phyloP scores from a whole-genome alignment of 2,797 vertebrate species.

The Anas acuta region DNA sequence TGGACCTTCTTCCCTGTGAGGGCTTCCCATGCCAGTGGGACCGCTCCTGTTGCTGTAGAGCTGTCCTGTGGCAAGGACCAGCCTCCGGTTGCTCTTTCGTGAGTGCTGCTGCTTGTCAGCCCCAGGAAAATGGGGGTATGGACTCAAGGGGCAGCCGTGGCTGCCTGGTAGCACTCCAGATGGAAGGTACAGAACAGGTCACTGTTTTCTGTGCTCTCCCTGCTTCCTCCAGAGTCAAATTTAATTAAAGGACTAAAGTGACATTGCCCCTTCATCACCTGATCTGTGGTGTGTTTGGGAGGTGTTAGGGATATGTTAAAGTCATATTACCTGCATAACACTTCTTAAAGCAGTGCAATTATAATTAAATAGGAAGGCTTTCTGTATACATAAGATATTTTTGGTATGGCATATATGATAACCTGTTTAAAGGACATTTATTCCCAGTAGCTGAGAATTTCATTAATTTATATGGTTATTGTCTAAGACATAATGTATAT shows the following conservation, averaged over 20 bases:
- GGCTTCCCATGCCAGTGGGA: rapidly evolving
- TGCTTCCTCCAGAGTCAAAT: not conserved
- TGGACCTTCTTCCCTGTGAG: not conserved
- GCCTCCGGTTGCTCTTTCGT: not conserved
- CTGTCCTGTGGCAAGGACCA: not conserved
- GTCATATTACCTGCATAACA: rapidly evolving
- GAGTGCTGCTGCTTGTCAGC: not conserved
- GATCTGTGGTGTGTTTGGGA: not conserved
- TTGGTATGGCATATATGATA: not conserved
- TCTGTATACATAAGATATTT: not conserved
- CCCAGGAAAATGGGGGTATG: too few relatives aligned
- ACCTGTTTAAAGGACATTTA: not conserved
- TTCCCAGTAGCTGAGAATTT: not conserved
- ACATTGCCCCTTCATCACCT: not conserved
- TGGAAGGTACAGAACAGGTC: not conserved
- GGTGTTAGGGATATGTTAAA: not conserved
- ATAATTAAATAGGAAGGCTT: not conserved
- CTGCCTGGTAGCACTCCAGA: too few relatives aligned
- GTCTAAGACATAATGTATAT: not conserved
- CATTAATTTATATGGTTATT: not conserved
- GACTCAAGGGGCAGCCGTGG: too few relatives aligned
- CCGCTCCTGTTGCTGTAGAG: not conserved
- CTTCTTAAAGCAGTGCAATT: not conserved
- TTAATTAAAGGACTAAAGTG: not conserved
- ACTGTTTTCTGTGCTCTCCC: not conserved